Evolutionary conservation across 2,113 vertebrate genomes (phyloP).

Genomic region (Catharus minimus): DNA sequence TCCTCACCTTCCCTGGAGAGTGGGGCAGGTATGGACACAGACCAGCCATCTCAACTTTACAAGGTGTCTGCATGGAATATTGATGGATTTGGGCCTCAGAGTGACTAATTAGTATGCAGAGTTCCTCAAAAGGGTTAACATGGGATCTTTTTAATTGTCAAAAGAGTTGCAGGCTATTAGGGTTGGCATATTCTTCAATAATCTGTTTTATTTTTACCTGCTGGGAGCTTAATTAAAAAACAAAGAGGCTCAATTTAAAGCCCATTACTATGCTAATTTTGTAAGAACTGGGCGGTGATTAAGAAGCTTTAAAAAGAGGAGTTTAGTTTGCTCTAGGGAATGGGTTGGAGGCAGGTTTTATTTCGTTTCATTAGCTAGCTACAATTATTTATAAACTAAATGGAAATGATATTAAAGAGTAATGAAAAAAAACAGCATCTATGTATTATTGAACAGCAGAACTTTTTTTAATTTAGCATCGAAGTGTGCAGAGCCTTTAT

Average conservation of each 20-base stretch:
- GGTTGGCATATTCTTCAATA: constrained; percentile 93
- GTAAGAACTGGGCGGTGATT: constrained; percentile 95
- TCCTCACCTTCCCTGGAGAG: background rate
- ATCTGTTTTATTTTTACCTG: constrained; percentile 99
- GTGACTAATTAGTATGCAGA: constrained; percentile 53
- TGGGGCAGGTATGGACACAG: background rate
- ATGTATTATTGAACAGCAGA: constrained; percentile 80
- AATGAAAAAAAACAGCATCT: constrained; percentile 72
- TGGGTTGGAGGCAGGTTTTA: constrained; percentile 86
- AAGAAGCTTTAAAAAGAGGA: constrained; percentile 92
- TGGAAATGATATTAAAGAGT: constrained; percentile 83
- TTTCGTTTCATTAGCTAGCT: constrained; percentile 89
- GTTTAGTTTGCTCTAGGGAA: constrained; percentile 89
- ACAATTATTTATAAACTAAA: constrained; percentile 93
- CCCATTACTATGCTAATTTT: constrained; percentile 99
- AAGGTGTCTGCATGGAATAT: background rate
- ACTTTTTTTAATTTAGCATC: constrained; percentile 76
- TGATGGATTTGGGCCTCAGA: constrained; percentile 19
- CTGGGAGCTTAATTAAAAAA: constrained; percentile 99
- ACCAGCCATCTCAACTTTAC: background rate
- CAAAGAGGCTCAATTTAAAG: constrained; percentile 99
- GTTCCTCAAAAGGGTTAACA: constrained; percentile 77
- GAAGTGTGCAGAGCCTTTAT: constrained; percentile 67
- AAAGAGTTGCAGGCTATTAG: constrained; percentile 90
- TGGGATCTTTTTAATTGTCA: constrained; percentile 83